phyloP scores from a whole-genome alignment of 2,113 vertebrate genomes.

The Tragelaphus strepsiceros region DNA sequence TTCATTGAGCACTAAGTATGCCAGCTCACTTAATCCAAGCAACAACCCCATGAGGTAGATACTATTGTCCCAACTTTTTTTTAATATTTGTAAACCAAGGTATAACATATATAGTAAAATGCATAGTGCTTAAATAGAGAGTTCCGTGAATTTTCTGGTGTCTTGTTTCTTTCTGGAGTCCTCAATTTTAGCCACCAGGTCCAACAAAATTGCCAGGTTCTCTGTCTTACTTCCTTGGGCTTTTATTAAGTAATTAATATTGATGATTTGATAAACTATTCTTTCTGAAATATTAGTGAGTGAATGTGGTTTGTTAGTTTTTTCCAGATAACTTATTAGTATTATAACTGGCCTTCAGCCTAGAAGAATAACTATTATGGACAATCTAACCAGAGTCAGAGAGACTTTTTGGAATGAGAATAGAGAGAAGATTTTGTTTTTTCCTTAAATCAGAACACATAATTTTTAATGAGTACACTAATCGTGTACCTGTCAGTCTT shows the following conservation, averaged over 20 bases:
- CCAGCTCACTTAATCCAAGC: not conserved
- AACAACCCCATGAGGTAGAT: not conserved
- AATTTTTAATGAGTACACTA: not conserved
- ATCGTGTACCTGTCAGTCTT: not conserved
- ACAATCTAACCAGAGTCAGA: not conserved
- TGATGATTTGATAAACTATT: not conserved
- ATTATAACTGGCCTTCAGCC: not conserved
- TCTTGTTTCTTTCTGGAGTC: not conserved
- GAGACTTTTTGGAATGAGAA: not conserved
- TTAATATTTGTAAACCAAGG: not conserved
- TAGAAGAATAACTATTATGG: not conserved
- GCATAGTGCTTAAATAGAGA: not conserved
- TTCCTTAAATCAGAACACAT: not conserved
- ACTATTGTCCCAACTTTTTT: not conserved
- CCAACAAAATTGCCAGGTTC: not conserved
- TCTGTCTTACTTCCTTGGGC: not conserved
- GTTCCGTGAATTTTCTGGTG: not conserved
- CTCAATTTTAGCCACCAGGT: not conserved
- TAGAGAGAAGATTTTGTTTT: not conserved
- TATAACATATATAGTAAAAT: not conserved
- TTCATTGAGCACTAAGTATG: not conserved
- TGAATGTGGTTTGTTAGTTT: not conserved
- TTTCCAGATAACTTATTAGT: not conserved
- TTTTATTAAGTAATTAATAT: not conserved
- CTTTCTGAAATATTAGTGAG: not conserved